These are phyloP conservation scores for Sphecodes monilicornis DNA, from an alignment of 2,888 invertebrate genomes.

Conservation along the genomic window DNA sequence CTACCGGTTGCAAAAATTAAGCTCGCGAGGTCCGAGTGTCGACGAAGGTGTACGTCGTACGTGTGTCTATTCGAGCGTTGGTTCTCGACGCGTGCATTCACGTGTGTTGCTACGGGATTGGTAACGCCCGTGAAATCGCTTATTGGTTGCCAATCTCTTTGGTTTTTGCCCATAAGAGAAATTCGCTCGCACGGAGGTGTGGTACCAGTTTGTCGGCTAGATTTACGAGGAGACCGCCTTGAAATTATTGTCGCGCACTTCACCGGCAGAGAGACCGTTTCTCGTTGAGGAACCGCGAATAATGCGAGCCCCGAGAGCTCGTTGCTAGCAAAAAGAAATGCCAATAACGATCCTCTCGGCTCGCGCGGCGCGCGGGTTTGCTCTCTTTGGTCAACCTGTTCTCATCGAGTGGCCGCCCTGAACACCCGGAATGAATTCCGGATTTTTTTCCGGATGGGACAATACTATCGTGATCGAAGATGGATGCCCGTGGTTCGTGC, in stretches of 20 bases:
- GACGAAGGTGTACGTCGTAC: slow-evolving; percentile 22
- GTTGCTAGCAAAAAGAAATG: slow-evolving; percentile 33
- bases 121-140: slow-evolving; percentile 72
- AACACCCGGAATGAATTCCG: slow-evolving; percentile 43
- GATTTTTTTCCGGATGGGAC: slow-evolving; percentile 58
- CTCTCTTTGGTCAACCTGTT: slow-evolving; percentile 54
- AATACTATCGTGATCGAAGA: slow-evolving; percentile 78
- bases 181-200: slow-evolving; percentile 66
- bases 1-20: slow-evolving; percentile 22
- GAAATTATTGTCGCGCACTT: slow-evolving; percentile 65
- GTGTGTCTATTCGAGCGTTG: slow-evolving; percentile 42
- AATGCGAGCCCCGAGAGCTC: slow-evolving; percentile 17
- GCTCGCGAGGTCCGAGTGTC: slow-evolving; percentile 28
- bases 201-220: slow-evolving; percentile 69
- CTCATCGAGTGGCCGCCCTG: slow-evolving; percentile 56
- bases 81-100: slow-evolving; percentile 45
- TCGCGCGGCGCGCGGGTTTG: slow-evolving; percentile 19
- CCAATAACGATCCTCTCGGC: slow-evolving; percentile 26
- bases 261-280: slow-evolving; percentile 23
- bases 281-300: slow-evolving; percentile 49
- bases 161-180: slow-evolving; percentile 73
- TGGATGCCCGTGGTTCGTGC: slow-evolving; percentile 67
- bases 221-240: slow-evolving; percentile 70
- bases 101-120: slow-evolving; percentile 46
- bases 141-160: slow-evolving; percentile 71